Evolutionary conservation across 2,888 invertebrate species (phyloP).

Genomic region (Kuschelorhynchus macadamiae): DNA sequence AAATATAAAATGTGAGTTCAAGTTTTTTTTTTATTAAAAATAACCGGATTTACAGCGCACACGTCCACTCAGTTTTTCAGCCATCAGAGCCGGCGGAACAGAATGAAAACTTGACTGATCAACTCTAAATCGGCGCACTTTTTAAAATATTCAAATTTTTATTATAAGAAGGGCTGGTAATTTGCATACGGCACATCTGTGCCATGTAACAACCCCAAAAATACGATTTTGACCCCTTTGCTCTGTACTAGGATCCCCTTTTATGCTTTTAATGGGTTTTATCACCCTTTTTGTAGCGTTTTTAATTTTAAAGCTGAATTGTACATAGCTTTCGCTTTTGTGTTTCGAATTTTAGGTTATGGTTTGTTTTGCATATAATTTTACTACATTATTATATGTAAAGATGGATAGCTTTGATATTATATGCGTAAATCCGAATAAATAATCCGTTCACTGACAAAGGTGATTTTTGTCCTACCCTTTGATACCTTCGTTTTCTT

Average conservation of each 20-base stretch:
- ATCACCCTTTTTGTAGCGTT: conserved; percentile 61
- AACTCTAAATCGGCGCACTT: conserved; percentile 33
- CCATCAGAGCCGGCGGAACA: not conserved
- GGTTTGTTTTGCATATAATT: too few relatives aligned
- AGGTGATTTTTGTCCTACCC: too few relatives aligned
- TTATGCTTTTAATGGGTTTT: conserved; percentile 63
- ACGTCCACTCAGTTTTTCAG: not conserved
- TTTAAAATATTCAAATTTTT: conserved; percentile 53
- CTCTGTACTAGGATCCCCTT: conserved; percentile 52
- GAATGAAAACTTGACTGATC: conserved; percentile 17
- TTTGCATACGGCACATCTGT: conserved; percentile 53
- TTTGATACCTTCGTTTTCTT: too few relatives aligned
- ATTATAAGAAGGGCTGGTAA: conserved; percentile 48
- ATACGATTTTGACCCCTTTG: conserved; percentile 49
- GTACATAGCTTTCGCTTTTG: conserved; percentile 34
- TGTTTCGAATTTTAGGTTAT: too few relatives aligned
- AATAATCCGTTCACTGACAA: too few relatives aligned
- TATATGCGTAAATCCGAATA: too few relatives aligned
- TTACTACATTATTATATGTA: too few relatives aligned
- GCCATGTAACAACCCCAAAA: conserved; percentile 49
- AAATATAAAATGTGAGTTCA: conserved; percentile 22
- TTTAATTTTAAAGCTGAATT: conserved; percentile 55
- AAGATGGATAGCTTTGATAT: too few relatives aligned
- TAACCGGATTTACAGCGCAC: conserved; percentile 34
- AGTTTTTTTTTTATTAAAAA: conserved; percentile 36